Base-by-base conservation (phyloP, 2,888 invertebrate genomes). In the Calliopum simillimum region DNA sequence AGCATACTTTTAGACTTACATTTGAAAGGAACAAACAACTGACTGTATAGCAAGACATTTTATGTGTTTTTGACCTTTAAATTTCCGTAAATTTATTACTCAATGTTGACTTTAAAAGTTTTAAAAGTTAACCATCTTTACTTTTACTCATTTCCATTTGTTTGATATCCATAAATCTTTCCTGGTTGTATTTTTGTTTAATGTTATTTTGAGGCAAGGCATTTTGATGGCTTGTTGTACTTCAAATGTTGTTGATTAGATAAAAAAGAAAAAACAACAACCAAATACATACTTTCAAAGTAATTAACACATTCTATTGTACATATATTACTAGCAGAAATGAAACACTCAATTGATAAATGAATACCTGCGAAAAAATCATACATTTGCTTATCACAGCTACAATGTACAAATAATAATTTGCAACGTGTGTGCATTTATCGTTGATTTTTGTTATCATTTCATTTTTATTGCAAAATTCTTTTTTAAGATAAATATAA, bases 251-350 rank as follows among this genome's bases (percentile, higher is more conserved):
- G n/a, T 6, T 33, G 51, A 63, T 63, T 49, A 63, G 33, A 63
- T 63, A 63, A 47, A n/a, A 3, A 63, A 63, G 33, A 63, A 49
- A 63, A 47, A n/a, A 3, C 5, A 25, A 25, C 13, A 1, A 53
- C 12, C 44, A 65, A 51, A 51, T 65, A 55, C 53, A 51, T 65
- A 55, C 53, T 53, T 53, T 21, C 14, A 6, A 25, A 65, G 65
- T 65, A 53, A 65, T 65, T 65, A 65, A 19, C 25, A 55, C 41
- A 16, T 53, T 16, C 4, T 4, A 16, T 2, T 21, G 3, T 55
- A 21, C 5, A 21, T 44, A 5, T 61, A 13, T n/a, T 23, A 11
- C 4, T 53, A 13, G 13, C 19, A 14, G 19, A 53, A 12, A 51
- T 16, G 23, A 21, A 8, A 56, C 8, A 56, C 3, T 23, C 55